phyloP scores from a whole-genome alignment of 2,888 invertebrate species.

The Pandemis corylana region DNA sequence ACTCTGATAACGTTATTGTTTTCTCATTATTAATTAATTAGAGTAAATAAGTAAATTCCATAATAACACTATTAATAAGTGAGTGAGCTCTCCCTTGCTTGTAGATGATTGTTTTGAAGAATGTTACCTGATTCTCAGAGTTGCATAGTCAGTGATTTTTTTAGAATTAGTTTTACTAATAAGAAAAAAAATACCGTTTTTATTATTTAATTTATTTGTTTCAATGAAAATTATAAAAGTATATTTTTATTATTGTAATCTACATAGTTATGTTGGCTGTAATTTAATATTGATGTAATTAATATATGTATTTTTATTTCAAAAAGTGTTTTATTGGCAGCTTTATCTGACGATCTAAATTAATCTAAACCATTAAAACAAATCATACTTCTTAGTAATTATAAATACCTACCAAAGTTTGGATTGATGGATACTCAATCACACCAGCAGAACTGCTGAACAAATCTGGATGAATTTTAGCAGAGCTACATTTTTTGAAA shows the following conservation, averaged over 20 bases:
- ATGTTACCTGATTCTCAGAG: constrained; percentile 80
- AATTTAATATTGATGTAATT: constrained; percentile 85
- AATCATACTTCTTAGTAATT: too few species aligned
- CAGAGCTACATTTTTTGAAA: too few species aligned
- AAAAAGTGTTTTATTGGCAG: constrained; percentile 61
- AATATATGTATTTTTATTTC: constrained; percentile 86
- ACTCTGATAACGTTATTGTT: constrained; percentile 63
- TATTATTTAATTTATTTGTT: constrained; percentile 83
- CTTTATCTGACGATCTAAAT: background rate
- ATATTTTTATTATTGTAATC: constrained; percentile 85
- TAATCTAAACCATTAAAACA: too few species aligned
- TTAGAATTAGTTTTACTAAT: constrained; percentile 79
- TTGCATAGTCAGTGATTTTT: constrained; percentile 82
- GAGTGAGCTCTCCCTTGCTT: constrained; percentile 82
- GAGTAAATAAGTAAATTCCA: constrained; percentile 82
- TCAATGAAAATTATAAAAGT: constrained; percentile 83
- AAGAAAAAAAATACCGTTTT: constrained; percentile 80
- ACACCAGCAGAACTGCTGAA: too few species aligned
- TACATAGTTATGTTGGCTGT: constrained; percentile 85
- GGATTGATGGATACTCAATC: too few species aligned
- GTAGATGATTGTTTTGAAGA: constrained; percentile 77
- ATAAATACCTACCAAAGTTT: too few species aligned
- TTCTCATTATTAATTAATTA: constrained; percentile 79
- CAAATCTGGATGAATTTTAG: too few species aligned
- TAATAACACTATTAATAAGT: constrained; percentile 79